phyloP scores from a whole-genome alignment of 2,113 vertebrate genomes.

The Struthio camelus region DNA sequence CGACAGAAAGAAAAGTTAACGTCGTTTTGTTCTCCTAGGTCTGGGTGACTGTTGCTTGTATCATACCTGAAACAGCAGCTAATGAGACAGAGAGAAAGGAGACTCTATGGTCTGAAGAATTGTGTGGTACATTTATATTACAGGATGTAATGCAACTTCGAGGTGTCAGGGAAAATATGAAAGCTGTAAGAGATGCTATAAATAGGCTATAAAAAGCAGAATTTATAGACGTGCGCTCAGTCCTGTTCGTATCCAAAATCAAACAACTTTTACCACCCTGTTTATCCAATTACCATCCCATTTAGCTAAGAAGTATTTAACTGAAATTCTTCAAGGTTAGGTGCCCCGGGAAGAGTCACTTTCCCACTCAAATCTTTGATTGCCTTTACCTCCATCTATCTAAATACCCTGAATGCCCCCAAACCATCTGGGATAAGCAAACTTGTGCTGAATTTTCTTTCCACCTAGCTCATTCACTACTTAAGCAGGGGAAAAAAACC shows the following conservation, averaged over 20 bases:
- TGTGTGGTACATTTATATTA: background rate
- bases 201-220: background rate
- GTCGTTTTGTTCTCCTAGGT: background rate
- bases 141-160: fast-evolving
- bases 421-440: constrained; percentile 32
- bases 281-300: constrained; percentile 43
- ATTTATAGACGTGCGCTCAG: background rate
- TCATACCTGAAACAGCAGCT: background rate
- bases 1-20: background rate
- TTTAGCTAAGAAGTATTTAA: constrained; percentile 42
- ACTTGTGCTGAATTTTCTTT: constrained; percentile 16
- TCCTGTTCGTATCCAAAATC: background rate
- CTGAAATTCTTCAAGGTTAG: constrained; percentile 33
- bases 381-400: constrained; percentile 16
- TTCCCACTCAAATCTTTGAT: constrained; percentile 11
- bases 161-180: background rate
- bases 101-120: background rate
- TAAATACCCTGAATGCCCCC: constrained; percentile 23
- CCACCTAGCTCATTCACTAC: background rate
- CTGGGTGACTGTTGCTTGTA: background rate
- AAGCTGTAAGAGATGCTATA: background rate
- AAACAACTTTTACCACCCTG: background rate
- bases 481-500: background rate
- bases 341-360: background rate
- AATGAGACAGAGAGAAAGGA: background rate